Evolutionary conservation across 2,113 vertebrate species (phyloP), one percentile per base, ranked within the genome.

Genomic region (Cavia aperea): DNA sequence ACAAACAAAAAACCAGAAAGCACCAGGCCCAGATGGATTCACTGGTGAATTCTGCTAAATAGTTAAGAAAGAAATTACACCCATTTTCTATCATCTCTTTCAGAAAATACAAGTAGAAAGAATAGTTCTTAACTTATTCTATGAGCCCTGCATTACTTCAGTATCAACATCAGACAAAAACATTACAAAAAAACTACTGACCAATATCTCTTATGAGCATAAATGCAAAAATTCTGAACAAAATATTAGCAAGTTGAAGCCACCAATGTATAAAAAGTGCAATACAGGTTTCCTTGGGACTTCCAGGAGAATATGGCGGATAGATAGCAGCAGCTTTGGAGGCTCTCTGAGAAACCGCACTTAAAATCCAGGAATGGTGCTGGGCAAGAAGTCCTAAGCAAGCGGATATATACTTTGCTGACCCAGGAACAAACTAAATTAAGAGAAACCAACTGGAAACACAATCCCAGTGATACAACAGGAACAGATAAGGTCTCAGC

Each of bases 51-150:
- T 68, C 66, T 46, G 60, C 72, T 60, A 39, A 88, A 82, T 58
- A 87, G 46, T 93, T 43, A 93, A 91, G 49, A 26, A 86, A 66
- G 51, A 88, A 73, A 81, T n/a, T 81, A 60, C 36, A 91, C 12
- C 9, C 89, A 81, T 89, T 72, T 36, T 88, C 21, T 24, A 63
- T 33, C 49, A 11, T 88, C 58, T 90, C 60, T 85, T 93, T 81
- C 43, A 63, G 81, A 56, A 89, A 62, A 78, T 9, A 88, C 43
- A 91, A 83, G 54, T 63, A 68, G 13, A 93, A 14, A 29, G 33
- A 81, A 36, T 24, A 54, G 2, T 33, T 86, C 60, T 33, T 89
- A 81, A 46, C 5, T 86, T 36, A 89, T 46, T 68, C 75, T 81
- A 43, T 75, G 66, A 86, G 60, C 4, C 66, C 79, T 89, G 81